These are phyloP conservation scores for Xestia sexstrigata DNA, from an alignment of 2,888 invertebrate species.

Conservation along the genomic window DNA sequence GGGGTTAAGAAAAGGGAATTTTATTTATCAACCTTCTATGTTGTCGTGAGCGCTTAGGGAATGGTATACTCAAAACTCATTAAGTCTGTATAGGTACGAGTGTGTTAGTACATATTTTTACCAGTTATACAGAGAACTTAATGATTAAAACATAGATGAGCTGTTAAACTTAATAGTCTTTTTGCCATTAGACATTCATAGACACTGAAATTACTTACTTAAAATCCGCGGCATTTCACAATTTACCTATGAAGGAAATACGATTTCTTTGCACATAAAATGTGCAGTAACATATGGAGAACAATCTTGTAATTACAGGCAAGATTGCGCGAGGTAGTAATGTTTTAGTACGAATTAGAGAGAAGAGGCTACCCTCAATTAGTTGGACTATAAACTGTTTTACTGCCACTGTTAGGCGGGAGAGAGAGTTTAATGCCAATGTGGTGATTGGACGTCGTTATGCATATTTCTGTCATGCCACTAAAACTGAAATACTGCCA, in stretches of 20 bases:
- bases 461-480: constrained; percentile 69
- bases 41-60: not conserved
- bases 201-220: constrained; percentile 26
- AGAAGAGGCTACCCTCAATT: constrained; percentile 59
- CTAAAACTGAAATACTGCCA: constrained; percentile 58
- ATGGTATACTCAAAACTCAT: constrained; percentile 8
- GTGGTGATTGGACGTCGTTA: constrained; percentile 70
- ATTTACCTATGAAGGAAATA: constrained; percentile 14
- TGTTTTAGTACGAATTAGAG: constrained; percentile 57
- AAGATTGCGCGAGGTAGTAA: constrained; percentile 59
- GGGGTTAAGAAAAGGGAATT: constrained; percentile 28
- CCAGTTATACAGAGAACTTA: not conserved
- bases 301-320: constrained; percentile 48
- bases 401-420: constrained; percentile 70
- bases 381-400: constrained; percentile 71
- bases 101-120: not conserved
- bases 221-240: constrained; percentile 14
- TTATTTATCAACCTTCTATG: constrained; percentile 26
- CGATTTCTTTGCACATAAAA: constrained; percentile 38
- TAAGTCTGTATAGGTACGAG: not conserved
- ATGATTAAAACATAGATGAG: constrained; percentile 5
- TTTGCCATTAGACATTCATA: constrained; percentile 25
- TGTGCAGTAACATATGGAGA: constrained; percentile 33
- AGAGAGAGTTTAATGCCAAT: constrained; percentile 64
- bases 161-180: constrained; percentile 23